A percentile compares a stretch with the other conserved stretches of the same genome.
Conservation (phyloP, 2,797 vertebrate species). For the Cossypha polioptera region DNA sequence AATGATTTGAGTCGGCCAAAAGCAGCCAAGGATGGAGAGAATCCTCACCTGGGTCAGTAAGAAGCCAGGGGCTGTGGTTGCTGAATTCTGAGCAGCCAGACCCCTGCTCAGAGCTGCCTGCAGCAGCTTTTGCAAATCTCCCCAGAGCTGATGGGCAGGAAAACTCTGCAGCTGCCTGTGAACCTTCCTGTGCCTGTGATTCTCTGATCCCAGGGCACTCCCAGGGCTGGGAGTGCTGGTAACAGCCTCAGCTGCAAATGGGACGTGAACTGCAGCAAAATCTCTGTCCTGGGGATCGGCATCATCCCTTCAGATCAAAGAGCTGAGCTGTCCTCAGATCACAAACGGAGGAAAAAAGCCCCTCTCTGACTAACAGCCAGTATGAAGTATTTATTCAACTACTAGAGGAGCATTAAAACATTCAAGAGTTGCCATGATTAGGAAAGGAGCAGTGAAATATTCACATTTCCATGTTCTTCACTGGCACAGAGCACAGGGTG, state of each 20-base stretch:
- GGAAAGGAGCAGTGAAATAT: not conserved
- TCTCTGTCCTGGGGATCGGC: not conserved
- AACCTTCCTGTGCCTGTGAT: not conserved
- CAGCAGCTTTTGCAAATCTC: not conserved
- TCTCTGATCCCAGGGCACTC: not conserved
- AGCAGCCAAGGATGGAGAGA: not conserved
- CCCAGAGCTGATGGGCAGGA: not conserved
- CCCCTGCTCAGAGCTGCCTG: not conserved
- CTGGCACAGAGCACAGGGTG: not conserved
- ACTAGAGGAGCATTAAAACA: not conserved
- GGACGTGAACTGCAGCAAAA: not conserved
- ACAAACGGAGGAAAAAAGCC: not conserved
- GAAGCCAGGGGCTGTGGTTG: not conserved
- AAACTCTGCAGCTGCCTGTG: not conserved
- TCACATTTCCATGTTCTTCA: not conserved
- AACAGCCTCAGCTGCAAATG: not conserved
- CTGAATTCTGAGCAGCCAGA: not conserved
- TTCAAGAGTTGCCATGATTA: not conserved
- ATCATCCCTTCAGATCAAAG: not conserved
- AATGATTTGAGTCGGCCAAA: not conserved
- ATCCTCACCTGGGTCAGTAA: not conserved
- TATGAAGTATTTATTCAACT: not conserved
- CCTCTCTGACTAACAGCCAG: not conserved
- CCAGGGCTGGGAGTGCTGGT: not conserved
- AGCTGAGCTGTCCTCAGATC: not conserved